Evolutionary conservation across 1,140 invertebrate genomes (phyloP), one percentile per base, ranked within the genome.

Genomic region (Scaptodrosophila lebanonensis): DNA sequence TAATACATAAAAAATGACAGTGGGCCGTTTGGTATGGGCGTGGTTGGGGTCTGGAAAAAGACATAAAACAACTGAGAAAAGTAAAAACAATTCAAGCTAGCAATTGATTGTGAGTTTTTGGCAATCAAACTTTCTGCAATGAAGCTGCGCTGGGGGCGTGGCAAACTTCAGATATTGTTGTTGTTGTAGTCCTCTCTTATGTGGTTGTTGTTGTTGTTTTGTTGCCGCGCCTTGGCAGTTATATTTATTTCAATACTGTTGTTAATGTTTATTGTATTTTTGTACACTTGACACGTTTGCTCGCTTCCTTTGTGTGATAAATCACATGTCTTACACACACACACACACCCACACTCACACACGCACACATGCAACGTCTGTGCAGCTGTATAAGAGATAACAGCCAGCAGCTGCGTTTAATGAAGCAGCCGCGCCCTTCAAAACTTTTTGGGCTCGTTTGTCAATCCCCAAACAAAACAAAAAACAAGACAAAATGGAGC

Each of bases 321-420:
- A 76, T 76, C 72, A 77, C 48, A 50, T 29, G 17, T 58, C 48
- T 17, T 49, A 17, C 39, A 11, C 38, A 9, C 35, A 1, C 12
- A 6, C 50, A 36, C 16, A 42, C 22, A 22, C 9, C 17, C 50
- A 35, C 36, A 18, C 30, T 20, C 11, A 51, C 36, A 22, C 22
- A 3, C 44, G 22, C 17, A 33, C 43, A 30, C 11, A 8, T 33
- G 22, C 7, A 3, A 33, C 38, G 50, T 38, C 36, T 47, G 67
- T 39, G 51, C 52, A 38, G 50, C 49, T 30, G 49, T 43, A 47
- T 22, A 36, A 27, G 2, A 76, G 72, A 77, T 76, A 76, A 76
- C 72, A 77, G 58, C 58, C 52, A 69, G 38, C 72, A 76, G 72
- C 72, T 76, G 72, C 72, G 72, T 71, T 71, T 77, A 76, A 76